A percentile compares a stretch with the other conserved stretches of the same genome.
phyloP scores from a whole-genome alignment of 2,888 invertebrate genomes.

The Argyresthia albistria region DNA sequence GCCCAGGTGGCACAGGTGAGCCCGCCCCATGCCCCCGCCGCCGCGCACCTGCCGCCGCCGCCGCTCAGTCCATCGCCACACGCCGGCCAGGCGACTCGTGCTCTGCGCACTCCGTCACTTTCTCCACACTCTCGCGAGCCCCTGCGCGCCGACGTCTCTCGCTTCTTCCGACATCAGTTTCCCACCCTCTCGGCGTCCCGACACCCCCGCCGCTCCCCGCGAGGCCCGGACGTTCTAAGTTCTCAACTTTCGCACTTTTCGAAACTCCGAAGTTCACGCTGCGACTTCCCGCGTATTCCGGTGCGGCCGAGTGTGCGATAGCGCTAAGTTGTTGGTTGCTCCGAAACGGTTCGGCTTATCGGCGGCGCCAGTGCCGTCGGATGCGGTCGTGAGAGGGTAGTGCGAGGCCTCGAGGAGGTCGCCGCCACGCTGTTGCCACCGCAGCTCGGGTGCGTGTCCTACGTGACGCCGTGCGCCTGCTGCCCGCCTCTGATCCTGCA shows the following conservation, averaged over 20 bases:
- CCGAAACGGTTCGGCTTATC: slow-evolving; percentile 17
- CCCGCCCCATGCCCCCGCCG: slow-evolving; percentile 59
- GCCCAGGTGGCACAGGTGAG: slow-evolving; percentile 70
- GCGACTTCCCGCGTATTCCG: slow-evolving; percentile 11
- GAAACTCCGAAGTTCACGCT: slow-evolving; percentile 11
- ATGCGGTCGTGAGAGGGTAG: slow-evolving; percentile 61
- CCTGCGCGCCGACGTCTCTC: slow-evolving; percentile 54
- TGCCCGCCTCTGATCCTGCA: slow-evolving; percentile 64
- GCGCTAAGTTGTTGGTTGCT: background rate
- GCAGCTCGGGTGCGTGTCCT: slow-evolving; percentile 71
- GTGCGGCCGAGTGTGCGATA: slow-evolving; percentile 20
- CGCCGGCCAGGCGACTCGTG: slow-evolving; percentile 64
- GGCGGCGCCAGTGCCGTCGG: slow-evolving; percentile 56
- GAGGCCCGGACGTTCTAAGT: slow-evolving; percentile 18
- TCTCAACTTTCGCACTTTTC: slow-evolving; percentile 14
- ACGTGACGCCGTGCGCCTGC: slow-evolving; percentile 68
- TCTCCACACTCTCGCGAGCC: slow-evolving; percentile 67
- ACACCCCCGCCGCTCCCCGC: slow-evolving; percentile 33
- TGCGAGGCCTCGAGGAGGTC: slow-evolving; percentile 67
- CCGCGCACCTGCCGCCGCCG: slow-evolving; percentile 55
- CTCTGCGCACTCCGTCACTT: slow-evolving; percentile 67
- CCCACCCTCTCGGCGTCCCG: slow-evolving; percentile 47
- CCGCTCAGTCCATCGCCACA: slow-evolving; percentile 55
- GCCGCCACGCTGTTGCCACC: slow-evolving; percentile 72
- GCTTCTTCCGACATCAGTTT: slow-evolving; percentile 60